Conservation (phyloP, 1,140 invertebrate species). For the Oncopodura yosiiana region DNA sequence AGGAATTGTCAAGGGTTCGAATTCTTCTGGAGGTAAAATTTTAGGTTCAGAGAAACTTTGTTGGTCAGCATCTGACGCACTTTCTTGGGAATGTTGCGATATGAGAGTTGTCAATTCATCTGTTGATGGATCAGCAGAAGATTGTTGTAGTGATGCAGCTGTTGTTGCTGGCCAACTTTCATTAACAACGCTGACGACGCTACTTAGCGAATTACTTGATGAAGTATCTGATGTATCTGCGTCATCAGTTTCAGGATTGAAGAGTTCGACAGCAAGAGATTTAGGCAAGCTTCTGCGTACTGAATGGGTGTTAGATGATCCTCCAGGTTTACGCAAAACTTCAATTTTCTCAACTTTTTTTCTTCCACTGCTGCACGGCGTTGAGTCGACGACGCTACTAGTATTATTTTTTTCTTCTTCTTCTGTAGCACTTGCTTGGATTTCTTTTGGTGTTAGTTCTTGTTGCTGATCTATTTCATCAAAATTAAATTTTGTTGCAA, state of each 20-base stretch:
- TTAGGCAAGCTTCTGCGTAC: slow-evolving; percentile 47
- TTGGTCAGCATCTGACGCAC: too few species aligned
- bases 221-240: slow-evolving; percentile 73
- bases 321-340: slow-evolving; percentile 29
- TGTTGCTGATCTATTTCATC: slow-evolving; percentile 22
- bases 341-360: slow-evolving; percentile 31
- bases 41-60: too few species aligned
- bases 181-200: slow-evolving; percentile 59
- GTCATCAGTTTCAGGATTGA: slow-evolving; percentile 82
- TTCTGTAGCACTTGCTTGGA: not conserved
- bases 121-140: not conserved
- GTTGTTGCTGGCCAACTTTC: slow-evolving; percentile 27
- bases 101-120: not conserved
- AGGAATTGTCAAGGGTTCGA: too few species aligned
- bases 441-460: not conserved
- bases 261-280: slow-evolving; percentile 67
- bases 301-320: slow-evolving; percentile 11
- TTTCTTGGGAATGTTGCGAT: too few species aligned
- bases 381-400: too few species aligned
- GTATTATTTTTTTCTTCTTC: not conserved
- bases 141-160: not conserved
- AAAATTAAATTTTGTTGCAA: slow-evolving; percentile 27
- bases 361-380: not conserved
- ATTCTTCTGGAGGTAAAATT: too few species aligned
- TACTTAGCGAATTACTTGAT: slow-evolving; percentile 71